Evolutionary conservation across 1,140 invertebrate genomes (phyloP), one percentile per base, ranked within the genome.

Genomic region (Pseudomyrmex concolor): DNA sequence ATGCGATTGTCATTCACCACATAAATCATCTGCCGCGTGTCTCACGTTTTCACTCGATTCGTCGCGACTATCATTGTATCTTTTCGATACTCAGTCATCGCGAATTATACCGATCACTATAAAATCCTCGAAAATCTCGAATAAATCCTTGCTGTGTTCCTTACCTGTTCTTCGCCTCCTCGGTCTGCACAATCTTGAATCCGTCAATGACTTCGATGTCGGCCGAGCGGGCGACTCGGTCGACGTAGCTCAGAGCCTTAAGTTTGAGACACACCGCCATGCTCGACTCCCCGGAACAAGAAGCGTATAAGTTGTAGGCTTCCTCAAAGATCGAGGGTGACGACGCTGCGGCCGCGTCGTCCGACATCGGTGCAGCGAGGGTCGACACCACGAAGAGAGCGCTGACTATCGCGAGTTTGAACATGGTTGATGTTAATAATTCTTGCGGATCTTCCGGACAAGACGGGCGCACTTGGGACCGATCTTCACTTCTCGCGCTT

Each of bases 231-330:
- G 91, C 92, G 22, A 89, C 93, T 45, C 93, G 90, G 78, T 94
- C 94, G 63, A 94, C 93, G 85, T 92, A 91, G 17, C 91, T 86
- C 2, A 94, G 84, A 0, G 94, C 93, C 86, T 92, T 93, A 13
- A 94, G 86, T 95, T 97, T 97, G 77, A 97, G 93, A 89, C 97
- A 97, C 90, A 97, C 94, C 48, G 96, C 94, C 83, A 97, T 92
- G 80, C 96, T 96, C 84, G 96, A 94, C 70, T 97, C 96, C 43
- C 95, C 95, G 90, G 97, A 89, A 71, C 94, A 94, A 22, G 94
- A 93, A 12, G 91, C 95, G 76, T 97, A 95, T 48, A 97, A 96
- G 77, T 95, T 94, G 70, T 95, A 81, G 3, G 92, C 93, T 43
- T 95, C 93, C 54, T 94, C 95, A 83, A 94, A 48, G n/a, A 94